A percentile compares a stretch with the other conserved stretches of the same genome.
phyloP scores from a whole-genome alignment of 2,797 vertebrate genomes.

The Poeciliopsis turneri region DNA sequence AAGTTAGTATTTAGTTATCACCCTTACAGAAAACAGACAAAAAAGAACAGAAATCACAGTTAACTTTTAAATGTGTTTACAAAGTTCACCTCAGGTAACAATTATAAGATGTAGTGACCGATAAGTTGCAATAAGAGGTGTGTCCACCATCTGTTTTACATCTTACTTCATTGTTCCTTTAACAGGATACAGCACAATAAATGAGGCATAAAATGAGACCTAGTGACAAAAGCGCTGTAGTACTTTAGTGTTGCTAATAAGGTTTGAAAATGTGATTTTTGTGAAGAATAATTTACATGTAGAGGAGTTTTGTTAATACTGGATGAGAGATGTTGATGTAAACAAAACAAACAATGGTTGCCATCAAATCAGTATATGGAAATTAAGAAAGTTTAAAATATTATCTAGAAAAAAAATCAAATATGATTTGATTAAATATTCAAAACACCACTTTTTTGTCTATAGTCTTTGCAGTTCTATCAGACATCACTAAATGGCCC shows the following conservation, averaged over 20 bases:
- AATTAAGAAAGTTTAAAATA: not conserved
- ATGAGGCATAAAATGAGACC: not conserved
- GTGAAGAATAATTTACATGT: not conserved
- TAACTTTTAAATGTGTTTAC: not conserved
- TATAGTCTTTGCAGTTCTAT: constrained; percentile 17
- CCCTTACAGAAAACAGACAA: not conserved
- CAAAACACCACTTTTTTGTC: constrained; percentile 22
- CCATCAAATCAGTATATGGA: not conserved
- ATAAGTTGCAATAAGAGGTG: not conserved
- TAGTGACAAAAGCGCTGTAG: constrained; percentile 7
- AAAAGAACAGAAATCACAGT: not conserved
- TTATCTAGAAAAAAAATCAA: not conserved
- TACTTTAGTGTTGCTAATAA: not conserved
- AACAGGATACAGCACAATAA: constrained; percentile 39
- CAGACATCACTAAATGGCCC: constrained; percentile 29
- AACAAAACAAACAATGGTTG: constrained; percentile 3
- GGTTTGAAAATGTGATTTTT: not conserved
- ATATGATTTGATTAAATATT: not conserved
- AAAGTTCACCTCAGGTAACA: not conserved
- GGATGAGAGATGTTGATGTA: not conserved
- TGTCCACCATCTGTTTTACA: constrained; percentile 3
- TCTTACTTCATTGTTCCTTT: constrained; percentile 4
- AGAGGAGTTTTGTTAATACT: constrained; percentile 23
- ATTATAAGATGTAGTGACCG: not conserved
- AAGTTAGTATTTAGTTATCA: not conserved